A percentile compares a stretch with the other conserved stretches of the same genome.
These are phyloP conservation scores for Chelon labrosus DNA, from an alignment of 2,797 vertebrate species.

Conservation along the genomic window DNA sequence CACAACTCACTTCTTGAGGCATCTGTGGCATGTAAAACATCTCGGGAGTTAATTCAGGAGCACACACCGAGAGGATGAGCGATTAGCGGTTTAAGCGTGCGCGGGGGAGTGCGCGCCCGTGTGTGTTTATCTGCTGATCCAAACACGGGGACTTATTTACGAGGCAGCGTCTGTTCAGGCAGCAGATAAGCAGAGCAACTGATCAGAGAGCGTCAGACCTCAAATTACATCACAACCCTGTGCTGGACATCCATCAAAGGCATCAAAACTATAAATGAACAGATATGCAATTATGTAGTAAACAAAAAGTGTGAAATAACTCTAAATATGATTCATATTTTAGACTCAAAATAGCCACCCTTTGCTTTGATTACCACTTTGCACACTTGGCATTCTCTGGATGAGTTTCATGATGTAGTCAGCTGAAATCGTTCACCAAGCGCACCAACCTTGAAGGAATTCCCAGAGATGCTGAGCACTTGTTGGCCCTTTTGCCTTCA, in stretches of 20 bases:
- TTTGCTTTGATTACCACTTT: too few species aligned
- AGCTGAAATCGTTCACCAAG: too few species aligned
- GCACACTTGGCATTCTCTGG: too few species aligned
- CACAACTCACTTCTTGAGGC: not conserved
- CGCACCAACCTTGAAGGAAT: too few species aligned
- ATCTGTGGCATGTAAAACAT: not conserved
- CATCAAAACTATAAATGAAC: too few species aligned
- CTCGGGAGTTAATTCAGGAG: not conserved
- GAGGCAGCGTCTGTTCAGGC: constrained; percentile 23
- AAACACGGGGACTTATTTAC: constrained; percentile 43
- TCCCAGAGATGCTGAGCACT: too few species aligned
- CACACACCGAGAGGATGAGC: constrained; percentile 7
- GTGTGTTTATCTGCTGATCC: constrained; percentile 43
- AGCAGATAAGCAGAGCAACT: constrained; percentile 59
- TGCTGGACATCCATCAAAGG: constrained; percentile 37
- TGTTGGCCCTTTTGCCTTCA: too few species aligned
- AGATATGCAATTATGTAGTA: too few species aligned
- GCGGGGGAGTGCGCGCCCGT: constrained; percentile 44
- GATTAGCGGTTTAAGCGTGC: constrained; percentile 27
- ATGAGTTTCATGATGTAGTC: too few species aligned
- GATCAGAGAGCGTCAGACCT: constrained; percentile 61
- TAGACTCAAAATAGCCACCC: too few species aligned
- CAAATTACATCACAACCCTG: constrained; percentile 30
- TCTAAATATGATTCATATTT: too few species aligned
- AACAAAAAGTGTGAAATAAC: too few species aligned